These are phyloP conservation scores for Pygmarrhopalites habei DNA, from an alignment of 1,140 invertebrate species.

Conservation along the genomic window DNA sequence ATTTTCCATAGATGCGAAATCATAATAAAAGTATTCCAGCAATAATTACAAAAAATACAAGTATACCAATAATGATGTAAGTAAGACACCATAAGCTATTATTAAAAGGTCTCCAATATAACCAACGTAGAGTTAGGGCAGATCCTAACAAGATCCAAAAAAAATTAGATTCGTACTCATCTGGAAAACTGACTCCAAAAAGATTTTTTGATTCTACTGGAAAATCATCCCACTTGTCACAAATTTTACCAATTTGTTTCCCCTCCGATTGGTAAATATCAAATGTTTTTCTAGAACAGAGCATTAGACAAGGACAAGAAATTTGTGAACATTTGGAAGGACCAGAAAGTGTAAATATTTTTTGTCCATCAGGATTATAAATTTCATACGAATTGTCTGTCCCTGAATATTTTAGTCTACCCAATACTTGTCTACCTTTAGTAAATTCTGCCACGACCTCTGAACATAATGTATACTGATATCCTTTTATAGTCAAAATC, in stretches of 20 bases:
- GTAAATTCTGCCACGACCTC: background rate
- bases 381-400: background rate
- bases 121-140: background rate
- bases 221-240: background rate
- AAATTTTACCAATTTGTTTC: background rate
- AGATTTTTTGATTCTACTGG: background rate
- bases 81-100: slow-evolving; percentile 2
- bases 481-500: background rate
- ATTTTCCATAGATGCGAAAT: too few species aligned
- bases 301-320: background rate
- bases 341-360: background rate
- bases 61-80: background rate
- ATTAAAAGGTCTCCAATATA: slow-evolving; percentile 13
- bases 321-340: background rate
- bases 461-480: background rate
- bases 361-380: background rate
- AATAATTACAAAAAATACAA: background rate
- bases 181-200: slow-evolving; percentile 3
- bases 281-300: background rate
- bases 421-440: background rate
- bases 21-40: background rate
- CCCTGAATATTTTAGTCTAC: background rate
- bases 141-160: background rate
- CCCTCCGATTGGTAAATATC: background rate
- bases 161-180: background rate